A percentile compares a stretch with the other conserved stretches of the same genome.
Evolutionary conservation across 2,888 invertebrate genomes (phyloP).

Genomic region (Chloroclystis v-ata): DNA sequence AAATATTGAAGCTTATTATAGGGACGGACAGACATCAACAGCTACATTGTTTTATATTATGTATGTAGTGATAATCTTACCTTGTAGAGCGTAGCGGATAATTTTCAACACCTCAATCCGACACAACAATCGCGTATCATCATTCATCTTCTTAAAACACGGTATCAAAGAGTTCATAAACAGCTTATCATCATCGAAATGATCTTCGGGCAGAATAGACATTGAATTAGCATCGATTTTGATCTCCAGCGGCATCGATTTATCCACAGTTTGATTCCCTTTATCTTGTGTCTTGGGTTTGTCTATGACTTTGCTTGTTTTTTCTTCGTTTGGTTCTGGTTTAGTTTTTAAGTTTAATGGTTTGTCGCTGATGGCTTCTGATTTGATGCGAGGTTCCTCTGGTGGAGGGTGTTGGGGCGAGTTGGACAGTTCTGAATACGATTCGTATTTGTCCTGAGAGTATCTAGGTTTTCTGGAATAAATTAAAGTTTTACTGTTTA

Average conservation of each 20-base stretch:
- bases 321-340: constrained; percentile 30
- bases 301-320: constrained; percentile 18
- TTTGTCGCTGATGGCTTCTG: constrained; percentile 48
- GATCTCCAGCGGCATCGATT: constrained; percentile 53
- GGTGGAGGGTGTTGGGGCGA: constrained; percentile 62
- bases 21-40: too few relatives aligned
- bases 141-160: constrained; percentile 68
- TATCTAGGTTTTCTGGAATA: constrained; percentile 68
- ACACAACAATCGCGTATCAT: constrained; percentile 62
- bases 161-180: constrained; percentile 70
- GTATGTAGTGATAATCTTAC: too few relatives aligned
- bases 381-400: constrained; percentile 55
- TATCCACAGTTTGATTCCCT: constrained; percentile 48
- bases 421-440: constrained; percentile 64
- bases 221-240: constrained; percentile 67
- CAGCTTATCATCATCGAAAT: constrained; percentile 65
- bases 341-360: constrained; percentile 61
- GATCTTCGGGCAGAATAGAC: constrained; percentile 54
- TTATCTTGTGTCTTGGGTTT: constrained; percentile 45
- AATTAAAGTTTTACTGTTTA: too few relatives aligned
- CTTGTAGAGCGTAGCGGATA: constrained; percentile 61
- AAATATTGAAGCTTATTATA: too few relatives aligned
- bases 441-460: constrained; percentile 69
- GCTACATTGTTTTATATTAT: too few relatives aligned
- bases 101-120: constrained; percentile 67